Evolutionary conservation across 2,797 vertebrate species (phyloP).

Genomic region (Vireo griseus): DNA sequence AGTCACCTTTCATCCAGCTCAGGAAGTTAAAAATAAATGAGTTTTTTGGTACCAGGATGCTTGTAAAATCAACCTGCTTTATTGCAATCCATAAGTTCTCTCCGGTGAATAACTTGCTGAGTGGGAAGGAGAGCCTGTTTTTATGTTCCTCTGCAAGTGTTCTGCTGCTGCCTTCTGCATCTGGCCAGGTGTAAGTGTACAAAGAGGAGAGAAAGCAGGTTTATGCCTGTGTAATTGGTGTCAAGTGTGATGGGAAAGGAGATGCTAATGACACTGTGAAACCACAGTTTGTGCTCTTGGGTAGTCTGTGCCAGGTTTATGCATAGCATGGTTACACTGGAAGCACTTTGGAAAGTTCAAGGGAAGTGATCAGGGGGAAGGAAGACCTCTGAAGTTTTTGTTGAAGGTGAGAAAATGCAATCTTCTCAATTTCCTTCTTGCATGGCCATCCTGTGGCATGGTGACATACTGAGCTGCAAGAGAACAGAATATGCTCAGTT

Average conservation of each 20-base stretch:
- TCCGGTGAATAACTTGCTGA: background rate
- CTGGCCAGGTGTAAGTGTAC: background rate
- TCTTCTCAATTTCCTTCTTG: background rate
- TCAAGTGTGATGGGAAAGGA: background rate
- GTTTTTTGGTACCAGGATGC: background rate
- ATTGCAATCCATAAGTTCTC: background rate
- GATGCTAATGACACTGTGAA: background rate
- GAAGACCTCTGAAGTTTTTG: background rate
- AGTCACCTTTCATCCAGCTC: background rate
- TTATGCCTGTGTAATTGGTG: background rate
- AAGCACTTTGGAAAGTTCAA: background rate
- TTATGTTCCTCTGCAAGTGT: background rate
- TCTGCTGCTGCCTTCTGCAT: background rate
- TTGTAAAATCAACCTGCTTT: background rate
- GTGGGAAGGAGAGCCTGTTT: background rate
- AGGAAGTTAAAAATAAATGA: slow-evolving; percentile 17
- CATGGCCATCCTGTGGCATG: background rate
- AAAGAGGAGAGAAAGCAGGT: background rate
- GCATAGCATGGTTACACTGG: fast-evolving
- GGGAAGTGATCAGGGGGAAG: background rate
- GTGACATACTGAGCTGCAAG: background rate
- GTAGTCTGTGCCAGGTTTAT: background rate
- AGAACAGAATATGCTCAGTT: background rate
- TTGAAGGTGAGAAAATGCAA: background rate
- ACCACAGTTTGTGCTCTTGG: background rate